Evolutionary conservation across 92 coral and sea anemone genomes (phyloP), one percentile per base, ranked within the genome.

Genomic region (Blastomussa wellsi): DNA sequence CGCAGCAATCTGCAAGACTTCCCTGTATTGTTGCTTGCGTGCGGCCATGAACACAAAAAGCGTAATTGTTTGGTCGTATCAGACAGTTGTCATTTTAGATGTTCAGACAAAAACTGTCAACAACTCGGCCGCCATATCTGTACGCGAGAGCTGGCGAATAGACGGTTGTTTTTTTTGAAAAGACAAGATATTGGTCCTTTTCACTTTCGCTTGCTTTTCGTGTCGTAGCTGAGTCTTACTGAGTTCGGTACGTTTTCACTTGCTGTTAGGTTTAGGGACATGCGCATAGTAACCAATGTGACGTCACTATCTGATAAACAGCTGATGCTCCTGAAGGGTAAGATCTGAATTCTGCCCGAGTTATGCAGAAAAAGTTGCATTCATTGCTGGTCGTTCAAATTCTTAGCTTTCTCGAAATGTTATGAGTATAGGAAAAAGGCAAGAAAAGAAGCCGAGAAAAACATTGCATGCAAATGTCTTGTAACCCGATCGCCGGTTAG

Each of bases 71-170:
- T 76, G 5, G 62, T 49, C 28, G 49, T 48, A 13, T 12, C 35
- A 76, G 64, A 76, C 42, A 76, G 20, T 48, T 24, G 65, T 52
- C 79, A 14, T 17, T 76, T 49, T 38, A 22, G n/a, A n/a, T 31
- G 26, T 49, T 6, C 28, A 76, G 79, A 51, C 79, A 76, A 76
- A 76, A 76, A 15, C 79, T 29, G 79, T 17, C 64, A 48, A 24
- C 64, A 28, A 31, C 24, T 44, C 49, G 11, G 49, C 24, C 65
- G 17, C 64, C 39, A 15, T 19, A 28, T 11, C 64, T 29, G 13
- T 70, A 19, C 4, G 26, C 12, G 44, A 14, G n/a, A 4, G 74
- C 72, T 16, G 32, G 6, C 13, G 24, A 52, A 55, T 59, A n/a
- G 31, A 59, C n/a, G 66, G 32, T n/a, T 59, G 31, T 26, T 59